Base-by-base conservation (phyloP, 2,888 invertebrate genomes). In the Ennomos quercinarius region DNA sequence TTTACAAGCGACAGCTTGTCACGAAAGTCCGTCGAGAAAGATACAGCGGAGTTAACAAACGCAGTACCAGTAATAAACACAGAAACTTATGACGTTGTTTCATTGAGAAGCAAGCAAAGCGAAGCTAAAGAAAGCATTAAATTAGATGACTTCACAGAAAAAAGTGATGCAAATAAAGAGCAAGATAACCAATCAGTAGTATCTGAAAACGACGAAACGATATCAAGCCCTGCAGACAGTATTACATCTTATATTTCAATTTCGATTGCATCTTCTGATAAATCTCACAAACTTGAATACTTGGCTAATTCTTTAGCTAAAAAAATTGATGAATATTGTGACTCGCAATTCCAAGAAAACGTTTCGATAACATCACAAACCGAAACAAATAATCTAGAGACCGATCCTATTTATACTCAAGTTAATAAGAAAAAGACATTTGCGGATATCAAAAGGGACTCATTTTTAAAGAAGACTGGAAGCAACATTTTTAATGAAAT, bases 361-460 rank as follows among this genome's bases (percentile, higher is more conserved):
- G 70, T 66, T 60, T 86, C 86, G 8, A 68, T 82, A 41, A 75
- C 80, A 62, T 86, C 84, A 50, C 78, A 81, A 52, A 81, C 80
- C 46, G 87, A 86, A 63, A 67, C 74, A 54, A 79, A 80, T 69
- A 80, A 84, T 64, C 74, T 76, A 46, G 86, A 87, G 45, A 77
- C 73, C 47, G 91, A 93, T 60, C 86, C 88, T 12, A 86, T 90
- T 57, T 93, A 93, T 60, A 93, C 90, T 46, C 83, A 81, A 80
- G 88, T 89, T 12, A 87, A 86, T 61, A 93, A 93, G 78, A 91
- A 84, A 82, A 92, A 93, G 74, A 94, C 94, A 43, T 94, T 94
- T 68, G 93, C 94, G 36, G 89, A 94, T 50, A 88, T 93, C 36
- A 88, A 78, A 72, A 81, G 81, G 70, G 85, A 89, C 63, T 87